phyloP scores from a whole-genome alignment of 2,888 invertebrate genomes.

The Caenorhabditis sp. region DNA sequence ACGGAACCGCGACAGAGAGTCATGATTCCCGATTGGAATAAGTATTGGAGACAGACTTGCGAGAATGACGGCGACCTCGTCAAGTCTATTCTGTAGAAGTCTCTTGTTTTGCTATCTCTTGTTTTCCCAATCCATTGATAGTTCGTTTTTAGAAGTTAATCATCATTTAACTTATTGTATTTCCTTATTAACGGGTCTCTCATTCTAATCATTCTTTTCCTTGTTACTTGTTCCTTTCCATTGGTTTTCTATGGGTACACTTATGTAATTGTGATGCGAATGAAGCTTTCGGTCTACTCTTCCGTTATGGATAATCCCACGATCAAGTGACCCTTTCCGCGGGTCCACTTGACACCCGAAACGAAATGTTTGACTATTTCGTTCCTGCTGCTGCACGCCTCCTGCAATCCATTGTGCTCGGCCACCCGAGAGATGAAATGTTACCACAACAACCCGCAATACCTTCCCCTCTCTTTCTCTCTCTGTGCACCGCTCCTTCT shows the following conservation, averaged over 20 bases:
- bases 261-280: slow-evolving; percentile 34
- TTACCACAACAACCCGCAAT: slow-evolving; percentile 55
- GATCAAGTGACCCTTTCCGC: slow-evolving; percentile 30
- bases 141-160: too few species aligned
- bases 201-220: not conserved
- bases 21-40: slow-evolving; percentile 64
- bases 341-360: slow-evolving; percentile 37
- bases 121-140: slow-evolving; percentile 24
- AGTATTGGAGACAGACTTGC: slow-evolving; percentile 68
- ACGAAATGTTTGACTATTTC: slow-evolving; percentile 40
- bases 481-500: slow-evolving; percentile 11
- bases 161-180: not conserved
- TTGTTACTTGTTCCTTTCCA: not conserved
- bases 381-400: slow-evolving; percentile 35
- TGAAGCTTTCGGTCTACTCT: slow-evolving; percentile 18
- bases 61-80: slow-evolving; percentile 71
- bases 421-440: slow-evolving; percentile 12
- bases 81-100: slow-evolving; percentile 15
- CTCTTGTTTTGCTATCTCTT: not conserved
- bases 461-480: too few species aligned
- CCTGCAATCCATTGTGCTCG: slow-evolving; percentile 45
- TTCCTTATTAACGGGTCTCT: not conserved
- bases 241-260: slow-evolving; percentile 36
- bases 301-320: slow-evolving; percentile 51
- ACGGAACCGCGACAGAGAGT: slow-evolving; percentile 58